Percentiles rank a stretch among this genome's conserved stretches.
phyloP scores from a whole-genome alignment of 2,797 vertebrate species.

The Myotis vivesi region DNA sequence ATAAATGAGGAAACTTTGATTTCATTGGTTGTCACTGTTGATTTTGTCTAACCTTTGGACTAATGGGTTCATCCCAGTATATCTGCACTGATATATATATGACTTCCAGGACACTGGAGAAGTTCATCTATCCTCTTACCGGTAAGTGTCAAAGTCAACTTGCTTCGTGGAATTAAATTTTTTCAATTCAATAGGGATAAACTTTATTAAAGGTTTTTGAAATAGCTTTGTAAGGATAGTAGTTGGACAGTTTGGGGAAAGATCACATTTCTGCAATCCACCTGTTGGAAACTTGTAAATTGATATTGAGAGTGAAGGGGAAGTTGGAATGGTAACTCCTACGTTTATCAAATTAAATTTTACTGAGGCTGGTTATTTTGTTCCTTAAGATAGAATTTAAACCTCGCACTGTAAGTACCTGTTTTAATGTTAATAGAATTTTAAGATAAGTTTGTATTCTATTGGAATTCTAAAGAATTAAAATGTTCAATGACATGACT shows the following conservation, averaged over 20 bases:
- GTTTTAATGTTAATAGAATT: not conserved
- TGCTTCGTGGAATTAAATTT: constrained; percentile 21
- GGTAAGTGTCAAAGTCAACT: constrained; percentile 82
- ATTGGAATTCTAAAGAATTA: not conserved
- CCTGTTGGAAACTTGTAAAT: constrained; percentile 45
- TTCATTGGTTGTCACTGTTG: constrained; percentile 84
- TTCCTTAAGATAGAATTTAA: not conserved
- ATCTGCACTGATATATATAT: constrained; percentile 86
- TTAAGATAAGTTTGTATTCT: constrained; percentile 44
- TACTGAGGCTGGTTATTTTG: constrained; percentile 4
- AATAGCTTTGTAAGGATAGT: constrained; percentile 26
- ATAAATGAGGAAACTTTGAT: constrained; percentile 85
- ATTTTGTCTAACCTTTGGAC: constrained; percentile 81
- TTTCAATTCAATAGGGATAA: constrained; percentile 24
- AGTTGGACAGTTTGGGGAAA: constrained; percentile 2
- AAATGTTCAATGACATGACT: not conserved
- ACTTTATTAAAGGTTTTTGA: not conserved
- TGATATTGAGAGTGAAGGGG: constrained; percentile 12
- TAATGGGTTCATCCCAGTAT: constrained; percentile 81
- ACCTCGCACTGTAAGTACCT: constrained; percentile 35
- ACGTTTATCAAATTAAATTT: constrained; percentile 33
- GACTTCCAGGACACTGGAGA: constrained; percentile 65
- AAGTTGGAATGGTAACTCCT: not conserved
- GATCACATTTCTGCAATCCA: not conserved
- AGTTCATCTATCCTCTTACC: constrained; percentile 68